A percentile compares a stretch with the other conserved stretches of the same genome.
phyloP scores from a whole-genome alignment of 1,140 invertebrate species.

The Ceratosolen solmsi region DNA sequence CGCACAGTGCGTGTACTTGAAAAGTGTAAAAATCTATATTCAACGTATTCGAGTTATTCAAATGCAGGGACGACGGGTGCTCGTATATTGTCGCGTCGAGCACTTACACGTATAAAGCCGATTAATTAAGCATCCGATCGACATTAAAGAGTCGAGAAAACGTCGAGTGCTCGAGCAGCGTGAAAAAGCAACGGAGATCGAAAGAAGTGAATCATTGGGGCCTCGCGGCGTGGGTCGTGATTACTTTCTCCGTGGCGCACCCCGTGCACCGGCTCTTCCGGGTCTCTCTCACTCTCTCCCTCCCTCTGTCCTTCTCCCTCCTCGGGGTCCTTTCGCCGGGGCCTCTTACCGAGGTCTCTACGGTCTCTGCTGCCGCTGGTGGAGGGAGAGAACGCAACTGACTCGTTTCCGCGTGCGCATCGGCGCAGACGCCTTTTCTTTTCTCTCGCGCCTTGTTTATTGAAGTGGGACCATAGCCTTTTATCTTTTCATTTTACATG shows the following conservation, averaged over 20 bases:
- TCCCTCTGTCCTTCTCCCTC: conserved; percentile 32
- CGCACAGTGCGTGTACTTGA: no score
- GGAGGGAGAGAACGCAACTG: not conserved
- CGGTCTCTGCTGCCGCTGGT: not conserved
- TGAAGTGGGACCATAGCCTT: conserved; percentile 10
- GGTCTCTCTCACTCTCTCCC: conserved; percentile 47
- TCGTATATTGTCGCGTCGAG: no score
- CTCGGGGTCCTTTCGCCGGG: conserved; percentile 31
- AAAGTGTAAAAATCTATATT: no score
- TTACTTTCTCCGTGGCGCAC: conserved; percentile 47
- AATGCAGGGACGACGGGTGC: no score
- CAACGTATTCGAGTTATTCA: no score
- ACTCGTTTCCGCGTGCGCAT: conserved; percentile 45
- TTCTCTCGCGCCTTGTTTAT: not conserved
- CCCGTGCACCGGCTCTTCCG: conserved; percentile 49
- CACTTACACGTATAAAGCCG: not conserved
- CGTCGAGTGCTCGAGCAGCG: not conserved
- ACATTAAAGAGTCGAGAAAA: not conserved
- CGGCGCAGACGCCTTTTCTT: not conserved
- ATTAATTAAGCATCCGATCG: not conserved
- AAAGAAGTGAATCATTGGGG: conserved; percentile 23
- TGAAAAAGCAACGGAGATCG: not conserved
- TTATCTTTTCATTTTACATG: conserved; percentile 21
- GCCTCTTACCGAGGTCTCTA: not conserved
- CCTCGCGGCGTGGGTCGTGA: conserved; percentile 19